Percentiles rank a stretch among this genome's conserved stretches.
Conservation (phyloP, 2,113 vertebrate genomes). For the Tragelaphus imberbis region DNA sequence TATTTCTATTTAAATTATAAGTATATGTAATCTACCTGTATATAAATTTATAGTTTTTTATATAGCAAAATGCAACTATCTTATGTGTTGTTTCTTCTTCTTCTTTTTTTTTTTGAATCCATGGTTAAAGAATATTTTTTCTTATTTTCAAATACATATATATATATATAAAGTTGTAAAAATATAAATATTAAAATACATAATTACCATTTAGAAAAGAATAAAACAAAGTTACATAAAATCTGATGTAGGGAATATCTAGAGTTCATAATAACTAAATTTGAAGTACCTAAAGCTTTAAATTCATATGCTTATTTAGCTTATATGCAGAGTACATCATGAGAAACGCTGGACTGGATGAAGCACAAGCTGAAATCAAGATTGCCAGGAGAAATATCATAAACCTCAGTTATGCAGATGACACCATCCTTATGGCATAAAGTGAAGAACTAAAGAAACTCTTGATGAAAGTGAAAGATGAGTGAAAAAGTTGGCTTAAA, state of each 20-base stretch:
- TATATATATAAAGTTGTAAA: not conserved
- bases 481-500: not conserved
- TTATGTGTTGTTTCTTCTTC: not conserved
- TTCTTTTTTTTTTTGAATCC: not conserved
- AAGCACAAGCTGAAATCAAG: not conserved
- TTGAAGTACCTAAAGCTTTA: not conserved
- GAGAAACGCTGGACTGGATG: not conserved
- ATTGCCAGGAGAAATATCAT: not conserved
- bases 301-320: not conserved
- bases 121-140: not conserved
- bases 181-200: not conserved
- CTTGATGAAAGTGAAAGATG: not conserved
- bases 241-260: not conserved
- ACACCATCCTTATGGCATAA: not conserved
- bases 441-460: not conserved
- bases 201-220: not conserved
- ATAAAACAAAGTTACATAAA: not conserved
- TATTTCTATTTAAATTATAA: not conserved
- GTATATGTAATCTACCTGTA: not conserved
- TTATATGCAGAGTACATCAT: not conserved
- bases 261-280: not conserved
- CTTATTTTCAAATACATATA: not conserved
- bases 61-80: not conserved
- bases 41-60: not conserved
- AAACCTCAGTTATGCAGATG: not conserved